Base-by-base conservation (phyloP, 2,113 vertebrate species). In the Istiophorus platypterus region DNA sequence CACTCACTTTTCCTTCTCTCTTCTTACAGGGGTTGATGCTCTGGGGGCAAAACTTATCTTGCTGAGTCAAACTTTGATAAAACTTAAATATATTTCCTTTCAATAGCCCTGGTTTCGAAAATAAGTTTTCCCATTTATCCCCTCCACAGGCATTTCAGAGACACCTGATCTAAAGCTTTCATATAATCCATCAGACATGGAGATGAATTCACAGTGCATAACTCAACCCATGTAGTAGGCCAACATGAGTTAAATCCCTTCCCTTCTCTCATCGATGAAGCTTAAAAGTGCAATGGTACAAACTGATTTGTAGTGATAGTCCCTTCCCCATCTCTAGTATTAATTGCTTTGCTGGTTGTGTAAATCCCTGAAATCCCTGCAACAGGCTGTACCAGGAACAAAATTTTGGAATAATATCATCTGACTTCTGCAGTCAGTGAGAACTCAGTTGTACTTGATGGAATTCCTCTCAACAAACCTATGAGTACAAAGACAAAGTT, bases 11-110 rank as follows among this genome's bases (percentile, higher is more conserved):
- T 67, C 17, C 67, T 14, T 26, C 18, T 39, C 15, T 64, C 29
- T 18, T 61, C 37, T 42, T 67, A 7, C 39, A 22, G 31, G 26
- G 42, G 0, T 24, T 22, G 20, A 51, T 39, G 13, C 34, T 61
- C 26, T 37, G 4, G 26, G 27, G 72, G 5, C 1, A 39, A 64
- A 49, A 37, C 29, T 18, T 1, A 56, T 57, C 47, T 42, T 37
- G 49, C 17, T 31, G 13, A 24, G 52, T 59, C 34, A 64, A 63
- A 61, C 15, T 45, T 69, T 17, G 42, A 54, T 47, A 61, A 67
- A 80, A 72, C 14, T 72, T 22, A 72, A 67, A 67, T 42, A 8
- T 24, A 59, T 72, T 74, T 31, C 61, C 17, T 59, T 74, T 18
- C 37, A 61, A 45, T 65, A 70, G 17, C 20, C 45, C 24, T 58